A percentile compares a stretch with the other conserved stretches of the same genome.
Evolutionary conservation across 2,888 invertebrate species (phyloP).

Genomic region (Microplitis deprimator): DNA sequence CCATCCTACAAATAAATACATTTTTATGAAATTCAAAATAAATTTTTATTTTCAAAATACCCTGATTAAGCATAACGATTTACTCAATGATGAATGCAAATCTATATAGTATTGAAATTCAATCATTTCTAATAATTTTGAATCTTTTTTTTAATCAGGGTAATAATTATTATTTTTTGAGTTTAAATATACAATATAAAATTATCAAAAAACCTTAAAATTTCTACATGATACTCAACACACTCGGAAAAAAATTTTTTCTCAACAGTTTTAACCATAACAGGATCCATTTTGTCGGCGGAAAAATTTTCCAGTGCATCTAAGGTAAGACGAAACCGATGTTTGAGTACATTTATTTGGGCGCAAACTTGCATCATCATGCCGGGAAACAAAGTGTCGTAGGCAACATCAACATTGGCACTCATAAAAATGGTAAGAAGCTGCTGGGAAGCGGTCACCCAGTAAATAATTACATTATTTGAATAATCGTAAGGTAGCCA

Average conservation of each 20-base stretch:
- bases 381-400: conserved; percentile 51
- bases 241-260: conserved; percentile 32
- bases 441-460: conserved; percentile 7
- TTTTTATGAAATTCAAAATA: not conserved
- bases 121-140: too few relatives aligned
- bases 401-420: conserved; percentile 36
- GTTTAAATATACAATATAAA: not conserved
- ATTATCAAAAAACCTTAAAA: conserved; percentile 32
- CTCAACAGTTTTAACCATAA: not conserved
- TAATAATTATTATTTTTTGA: not conserved
- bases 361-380: conserved; percentile 52
- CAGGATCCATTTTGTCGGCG: not conserved
- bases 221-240: conserved; percentile 42
- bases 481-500: conserved; percentile 17
- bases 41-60: too few relatives aligned
- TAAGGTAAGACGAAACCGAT: conserved; percentile 41
- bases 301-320: conserved; percentile 22
- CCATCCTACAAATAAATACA: conserved; percentile 41
- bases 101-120: too few relatives aligned
- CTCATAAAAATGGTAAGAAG: not conserved
- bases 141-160: too few relatives aligned
- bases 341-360: conserved; percentile 48
- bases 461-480: not conserved
- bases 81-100: too few relatives aligned
- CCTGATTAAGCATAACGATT: too few relatives aligned